Conservation (phyloP, 2,797 vertebrate species). For the Enteromius paludinosus region DNA sequence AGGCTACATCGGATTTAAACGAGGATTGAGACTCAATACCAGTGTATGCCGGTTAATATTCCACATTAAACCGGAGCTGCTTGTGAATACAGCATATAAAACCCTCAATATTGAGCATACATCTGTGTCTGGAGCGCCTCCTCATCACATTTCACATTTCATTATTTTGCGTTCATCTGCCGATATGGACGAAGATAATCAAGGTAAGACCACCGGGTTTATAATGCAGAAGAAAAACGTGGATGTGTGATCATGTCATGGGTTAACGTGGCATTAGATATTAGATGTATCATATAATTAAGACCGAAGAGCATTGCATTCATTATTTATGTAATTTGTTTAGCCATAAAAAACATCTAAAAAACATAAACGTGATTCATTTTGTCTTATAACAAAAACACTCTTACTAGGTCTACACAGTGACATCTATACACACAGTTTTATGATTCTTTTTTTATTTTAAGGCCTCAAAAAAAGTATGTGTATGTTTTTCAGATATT, state of each 20-base stretch:
- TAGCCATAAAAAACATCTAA: neutral
- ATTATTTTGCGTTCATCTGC: slow-evolving; percentile 51
- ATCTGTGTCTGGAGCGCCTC: slow-evolving; percentile 23
- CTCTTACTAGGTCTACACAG: neutral
- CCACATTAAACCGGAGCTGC: slow-evolving; percentile 60
- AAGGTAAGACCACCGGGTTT: slow-evolving; percentile 70
- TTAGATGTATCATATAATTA: slow-evolving; percentile 4
- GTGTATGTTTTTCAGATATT: neutral
- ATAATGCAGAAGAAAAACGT: neutral
- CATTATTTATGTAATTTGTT: slow-evolving; percentile 2
- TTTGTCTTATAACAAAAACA: neutral
- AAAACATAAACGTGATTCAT: neutral
- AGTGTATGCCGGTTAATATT: slow-evolving; percentile 62
- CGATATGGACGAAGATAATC: slow-evolving; percentile 79
- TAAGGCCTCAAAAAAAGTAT: slow-evolving; percentile 12
- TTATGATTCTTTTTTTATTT: neutral
- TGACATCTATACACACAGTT: neutral
- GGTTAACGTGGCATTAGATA: neutral
- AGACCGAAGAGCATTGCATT: neutral
- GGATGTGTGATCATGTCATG: neutral
- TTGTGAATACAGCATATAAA: slow-evolving; percentile 65
- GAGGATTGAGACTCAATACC: neutral
- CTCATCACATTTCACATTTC: slow-evolving; percentile 38
- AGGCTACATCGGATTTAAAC: slow-evolving; percentile 7
- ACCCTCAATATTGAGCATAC: slow-evolving; percentile 49